Base-by-base conservation (phyloP, 2,888 invertebrate genomes). In the Coenonympha glycerion region DNA sequence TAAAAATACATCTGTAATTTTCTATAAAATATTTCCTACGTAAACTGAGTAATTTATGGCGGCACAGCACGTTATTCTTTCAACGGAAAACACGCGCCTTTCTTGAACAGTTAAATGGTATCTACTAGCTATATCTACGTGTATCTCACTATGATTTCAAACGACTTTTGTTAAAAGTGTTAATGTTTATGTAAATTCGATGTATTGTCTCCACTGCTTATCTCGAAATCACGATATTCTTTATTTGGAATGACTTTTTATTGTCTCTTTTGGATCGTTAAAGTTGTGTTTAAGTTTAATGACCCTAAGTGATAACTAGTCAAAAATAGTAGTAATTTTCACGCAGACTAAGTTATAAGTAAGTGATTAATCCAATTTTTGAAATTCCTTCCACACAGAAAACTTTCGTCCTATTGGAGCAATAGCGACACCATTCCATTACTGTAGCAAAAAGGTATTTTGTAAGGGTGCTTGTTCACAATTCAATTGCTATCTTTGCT, bases 1-100 rank as follows among this genome's bases (percentile, higher is more conserved):
- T 79, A 72, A 55, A 54, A 46, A 55, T 52, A 36, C 28, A 49
- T 46, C 36, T 30, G 46, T 49, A 42, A 55, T 49, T 41, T 51
- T 46, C 28, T 34, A 46, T 47, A 46, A 34, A 47, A 51, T 46
- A 45, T 39, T 39, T 33, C 21, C 33, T 36, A 31, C 18, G 31
- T 44, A 31, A 45, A 11, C 6, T 15, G 22, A 15, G 45, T 51
- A 33, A 51, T 51, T 51, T 51, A 51, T 51, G 47, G 21, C 31
- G 34, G 26, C 22, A n/a, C 26, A 47, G 45, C 34, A 41, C 51
- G 47, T 46, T 48, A 48, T 21, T 48, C 41, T 48, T 51, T 51
- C 33, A 34, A 46, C 40, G n/a, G 33, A 34, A 45, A 40, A 40
- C 46, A 46, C 34, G 18, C 49, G 44, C 39, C 24, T 39, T 39